Percentiles rank a stretch among this genome's conserved stretches.
Conservation (phyloP, 2,113 vertebrate species). For the Spilogale gracilis region DNA sequence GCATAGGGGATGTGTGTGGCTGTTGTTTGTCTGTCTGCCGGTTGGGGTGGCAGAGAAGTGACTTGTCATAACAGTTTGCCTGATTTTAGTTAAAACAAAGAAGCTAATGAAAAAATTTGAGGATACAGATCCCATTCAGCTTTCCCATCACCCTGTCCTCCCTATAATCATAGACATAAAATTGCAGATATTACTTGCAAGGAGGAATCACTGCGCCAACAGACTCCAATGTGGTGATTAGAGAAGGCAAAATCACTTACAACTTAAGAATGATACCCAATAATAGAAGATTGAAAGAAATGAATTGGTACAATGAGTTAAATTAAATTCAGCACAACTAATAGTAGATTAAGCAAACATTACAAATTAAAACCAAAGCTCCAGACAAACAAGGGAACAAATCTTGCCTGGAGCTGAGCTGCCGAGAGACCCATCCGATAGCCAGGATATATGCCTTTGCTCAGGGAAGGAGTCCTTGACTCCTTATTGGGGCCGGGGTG, state of each 20-base stretch:
- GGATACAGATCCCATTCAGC: neutral
- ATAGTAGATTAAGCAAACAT: constrained; percentile 71
- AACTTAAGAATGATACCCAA: constrained; percentile 60
- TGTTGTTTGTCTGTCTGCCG: neutral
- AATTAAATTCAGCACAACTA: constrained; percentile 76
- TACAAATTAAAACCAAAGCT: constrained; percentile 84
- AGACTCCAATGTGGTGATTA: constrained; percentile 57
- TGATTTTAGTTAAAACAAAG: constrained; percentile 50
- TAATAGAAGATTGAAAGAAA: constrained; percentile 52
- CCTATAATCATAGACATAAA: constrained; percentile 45
- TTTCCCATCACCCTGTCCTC: neutral
- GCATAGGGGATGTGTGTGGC: neutral
- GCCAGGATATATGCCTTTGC: neutral
- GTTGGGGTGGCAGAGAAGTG: neutral
- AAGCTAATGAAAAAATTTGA: constrained; percentile 30
- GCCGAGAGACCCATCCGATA: neutral
- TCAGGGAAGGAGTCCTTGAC: neutral
- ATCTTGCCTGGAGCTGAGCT: constrained; percentile 67
- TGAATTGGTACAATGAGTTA: constrained; percentile 78
- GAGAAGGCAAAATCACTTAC: constrained; percentile 75
- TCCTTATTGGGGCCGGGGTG: neutral
- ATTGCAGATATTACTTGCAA: constrained; percentile 51
- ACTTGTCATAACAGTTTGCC: neutral
- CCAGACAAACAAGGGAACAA: constrained; percentile 78
- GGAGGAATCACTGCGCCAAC: constrained; percentile 52